Base-by-base conservation (phyloP, 2,888 invertebrate species). In the Xylota segnis region DNA sequence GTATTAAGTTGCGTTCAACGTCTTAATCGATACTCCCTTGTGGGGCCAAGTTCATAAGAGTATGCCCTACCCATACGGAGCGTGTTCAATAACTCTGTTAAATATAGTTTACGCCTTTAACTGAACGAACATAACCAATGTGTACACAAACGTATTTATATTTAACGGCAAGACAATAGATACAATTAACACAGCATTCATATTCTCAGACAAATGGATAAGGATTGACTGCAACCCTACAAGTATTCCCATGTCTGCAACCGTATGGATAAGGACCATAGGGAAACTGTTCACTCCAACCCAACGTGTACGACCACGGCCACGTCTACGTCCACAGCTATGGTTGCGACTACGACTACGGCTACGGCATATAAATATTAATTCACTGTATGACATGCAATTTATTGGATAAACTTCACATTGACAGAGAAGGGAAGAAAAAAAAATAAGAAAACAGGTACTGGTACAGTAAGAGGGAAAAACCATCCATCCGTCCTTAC, bases 321-420 rank as follows among this genome's bases (percentile, higher is more conserved):
- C 34, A 34, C 2, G 34, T 32, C 5, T 32, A 32, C 4, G 34
- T 34, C 7, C 9, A 34, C 34, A 2, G 34, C 23, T 3, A 23
- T 3, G 2, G 9, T 5, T 5, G 5, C 6, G 34, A 3, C 34
- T 14, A 7, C 27, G 32, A n/a, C 43, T 23, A 32, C 16, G 32
- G 7, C 63, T 10, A 56, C 16, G 45, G 10, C 37, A 58, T 56
- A 71, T 63, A 56, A 71, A 78, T 78, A 71, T 71, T 63, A 78
- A 65, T 71, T 71, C 56, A 56, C 47, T 78, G 34, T 65, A 71
- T 78, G 78, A 58, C 79, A 65, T 72, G 59, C 65, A 71, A 72
- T 79, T 72, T 72, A 78, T 78, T 71, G 77, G 78, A 65, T 78
- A 63, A 79, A 72, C 79, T 72, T 79, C 32, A 34, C 54, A 61